phyloP scores from a whole-genome alignment of 2,888 invertebrate genomes.

The Alcis repandata region DNA sequence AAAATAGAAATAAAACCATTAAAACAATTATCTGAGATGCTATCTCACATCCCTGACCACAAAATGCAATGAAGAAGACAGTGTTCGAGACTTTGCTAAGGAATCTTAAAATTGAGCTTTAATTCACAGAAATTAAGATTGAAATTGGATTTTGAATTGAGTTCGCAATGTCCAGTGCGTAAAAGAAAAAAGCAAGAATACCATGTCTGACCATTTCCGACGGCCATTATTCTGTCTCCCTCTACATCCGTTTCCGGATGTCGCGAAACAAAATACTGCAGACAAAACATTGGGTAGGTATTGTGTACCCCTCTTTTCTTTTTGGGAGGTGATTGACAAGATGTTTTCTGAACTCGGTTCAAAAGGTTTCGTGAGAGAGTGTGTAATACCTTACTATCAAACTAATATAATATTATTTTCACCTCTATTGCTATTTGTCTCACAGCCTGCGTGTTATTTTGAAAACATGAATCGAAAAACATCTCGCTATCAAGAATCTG shows the following conservation, averaged over 20 bases:
- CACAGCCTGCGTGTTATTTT: too few species aligned
- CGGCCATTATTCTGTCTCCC: slow-evolving; percentile 87
- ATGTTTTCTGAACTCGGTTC: slow-evolving; percentile 33
- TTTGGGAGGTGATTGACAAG: slow-evolving; percentile 43
- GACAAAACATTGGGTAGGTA: slow-evolving; percentile 62
- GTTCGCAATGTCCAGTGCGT: slow-evolving; percentile 78
- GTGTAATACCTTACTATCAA: too few species aligned
- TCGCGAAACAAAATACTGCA: slow-evolving; percentile 83
- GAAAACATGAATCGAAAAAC: too few species aligned
- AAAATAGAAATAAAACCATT: background rate
- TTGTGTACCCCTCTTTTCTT: slow-evolving; percentile 42
- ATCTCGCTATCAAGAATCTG: too few species aligned
- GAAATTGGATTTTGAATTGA: slow-evolving; percentile 62
- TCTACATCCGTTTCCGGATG: slow-evolving; percentile 86
- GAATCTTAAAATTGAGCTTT: slow-evolving; percentile 42
- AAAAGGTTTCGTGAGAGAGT: background rate
- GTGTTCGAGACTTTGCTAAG: background rate
- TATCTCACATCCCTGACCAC: slow-evolving; percentile 58
- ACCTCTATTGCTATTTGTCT: too few species aligned
- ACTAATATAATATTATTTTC: background rate
- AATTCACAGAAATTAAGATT: slow-evolving; percentile 38
- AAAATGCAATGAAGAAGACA: slow-evolving; percentile 43
- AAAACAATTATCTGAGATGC: slow-evolving; percentile 40
- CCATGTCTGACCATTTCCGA: slow-evolving; percentile 87
- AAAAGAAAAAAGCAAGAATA: slow-evolving; percentile 80